A percentile compares a stretch with the other conserved stretches of the same genome.
phyloP scores from a whole-genome alignment of 2,888 invertebrate species.

The Sycophila texana region DNA sequence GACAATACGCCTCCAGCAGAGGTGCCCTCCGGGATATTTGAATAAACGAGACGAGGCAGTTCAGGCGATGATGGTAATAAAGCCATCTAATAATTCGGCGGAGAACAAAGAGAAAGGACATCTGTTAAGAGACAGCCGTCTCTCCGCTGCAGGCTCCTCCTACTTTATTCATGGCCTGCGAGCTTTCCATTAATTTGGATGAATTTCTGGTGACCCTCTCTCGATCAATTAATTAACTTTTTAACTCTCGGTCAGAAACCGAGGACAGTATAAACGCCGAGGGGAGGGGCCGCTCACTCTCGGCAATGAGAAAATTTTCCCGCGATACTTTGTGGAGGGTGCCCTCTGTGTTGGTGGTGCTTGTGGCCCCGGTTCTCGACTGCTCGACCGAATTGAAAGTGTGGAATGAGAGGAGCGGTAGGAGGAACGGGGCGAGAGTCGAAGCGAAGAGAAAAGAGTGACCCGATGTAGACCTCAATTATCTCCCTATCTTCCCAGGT shows the following conservation, averaged over 20 bases:
- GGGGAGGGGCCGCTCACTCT: slow-evolving; percentile 40
- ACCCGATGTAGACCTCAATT: slow-evolving; percentile 65
- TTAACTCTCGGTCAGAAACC: neutral
- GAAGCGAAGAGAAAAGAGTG: slow-evolving; percentile 59
- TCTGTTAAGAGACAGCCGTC: neutral
- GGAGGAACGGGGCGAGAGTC: slow-evolving; percentile 9
- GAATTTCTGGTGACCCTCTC: slow-evolving; percentile 20
- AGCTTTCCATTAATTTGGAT: slow-evolving; percentile 7
- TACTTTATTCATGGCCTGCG: slow-evolving; percentile 7
- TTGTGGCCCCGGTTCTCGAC: neutral
- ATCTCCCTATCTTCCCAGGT: slow-evolving; percentile 61
- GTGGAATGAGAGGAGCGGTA: slow-evolving; percentile 25
- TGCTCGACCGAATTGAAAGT: slow-evolving; percentile 24
- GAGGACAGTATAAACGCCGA: slow-evolving; percentile 30
- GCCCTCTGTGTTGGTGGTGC: slow-evolving; percentile 6
- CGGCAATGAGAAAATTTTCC: slow-evolving; percentile 50
- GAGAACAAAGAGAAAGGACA: neutral
- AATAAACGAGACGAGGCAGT: neutral
- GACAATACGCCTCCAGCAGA: too few relatives aligned
- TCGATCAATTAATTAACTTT: slow-evolving; percentile 55
- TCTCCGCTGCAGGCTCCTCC: neutral
- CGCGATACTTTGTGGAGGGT: slow-evolving; percentile 39
- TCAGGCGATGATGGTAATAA: neutral
- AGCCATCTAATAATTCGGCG: slow-evolving; percentile 4
- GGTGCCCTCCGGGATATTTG: neutral